phyloP scores from a whole-genome alignment of 1,140 invertebrate genomes.

The Lerema accius region DNA sequence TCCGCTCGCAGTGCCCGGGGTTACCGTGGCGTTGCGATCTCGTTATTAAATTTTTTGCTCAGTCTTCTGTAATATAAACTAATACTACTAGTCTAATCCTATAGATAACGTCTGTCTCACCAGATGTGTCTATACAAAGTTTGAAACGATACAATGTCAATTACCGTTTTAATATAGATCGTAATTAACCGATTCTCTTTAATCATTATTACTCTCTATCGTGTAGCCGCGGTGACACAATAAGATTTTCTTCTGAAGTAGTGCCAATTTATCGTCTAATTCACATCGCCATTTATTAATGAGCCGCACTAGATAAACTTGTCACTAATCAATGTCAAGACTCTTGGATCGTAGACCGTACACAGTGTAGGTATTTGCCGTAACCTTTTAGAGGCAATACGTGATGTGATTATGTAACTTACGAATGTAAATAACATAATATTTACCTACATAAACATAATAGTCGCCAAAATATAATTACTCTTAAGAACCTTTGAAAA shows the following conservation, averaged over 20 bases:
- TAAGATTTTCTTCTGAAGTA: slow-evolving; percentile 7
- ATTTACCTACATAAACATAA: no score
- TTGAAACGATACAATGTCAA: background rate
- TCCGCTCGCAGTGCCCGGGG: slow-evolving; percentile 44
- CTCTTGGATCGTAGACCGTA: background rate
- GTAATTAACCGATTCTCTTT: slow-evolving; percentile 6
- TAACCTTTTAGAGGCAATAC: background rate
- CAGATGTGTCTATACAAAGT: no score
- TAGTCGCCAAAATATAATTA: no score
- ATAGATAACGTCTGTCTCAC: no score
- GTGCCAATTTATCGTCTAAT: slow-evolving; percentile 15
- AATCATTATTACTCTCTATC: slow-evolving; percentile 12
- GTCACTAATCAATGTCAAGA: slow-evolving; percentile 16
- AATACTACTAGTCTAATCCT: background rate
- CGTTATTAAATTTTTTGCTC: slow-evolving; percentile 45
- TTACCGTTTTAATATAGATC: slow-evolving; percentile 1
- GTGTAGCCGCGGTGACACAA: slow-evolving; percentile 3
- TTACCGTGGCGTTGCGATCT: slow-evolving; percentile 42
- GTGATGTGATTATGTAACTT: background rate
- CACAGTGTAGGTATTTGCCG: background rate
- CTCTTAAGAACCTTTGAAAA: background rate
- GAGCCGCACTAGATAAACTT: slow-evolving; percentile 9
- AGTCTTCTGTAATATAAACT: background rate
- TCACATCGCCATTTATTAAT: slow-evolving; percentile 16
- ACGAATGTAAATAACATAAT: no score